Conservation (phyloP, 2,113 vertebrate species). For the Lipophrys pholis region DNA sequence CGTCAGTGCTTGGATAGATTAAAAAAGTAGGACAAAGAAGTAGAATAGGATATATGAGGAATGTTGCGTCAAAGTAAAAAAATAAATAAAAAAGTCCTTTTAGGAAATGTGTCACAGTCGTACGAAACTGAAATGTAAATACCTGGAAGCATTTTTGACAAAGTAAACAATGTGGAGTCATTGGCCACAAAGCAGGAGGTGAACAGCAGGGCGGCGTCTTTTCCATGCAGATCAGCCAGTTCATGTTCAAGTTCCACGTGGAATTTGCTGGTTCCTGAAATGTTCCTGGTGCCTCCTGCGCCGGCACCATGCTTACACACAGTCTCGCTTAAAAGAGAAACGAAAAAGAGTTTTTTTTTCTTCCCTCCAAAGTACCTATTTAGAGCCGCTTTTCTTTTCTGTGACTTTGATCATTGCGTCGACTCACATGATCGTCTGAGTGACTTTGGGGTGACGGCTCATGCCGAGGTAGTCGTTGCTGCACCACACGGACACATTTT, state of each 20-base stretch:
- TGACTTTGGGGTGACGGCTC: slow-evolving; percentile 92
- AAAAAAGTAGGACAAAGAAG: neutral
- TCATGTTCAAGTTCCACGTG: slow-evolving; percentile 92
- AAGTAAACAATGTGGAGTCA: slow-evolving; percentile 93
- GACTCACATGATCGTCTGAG: slow-evolving; percentile 88
- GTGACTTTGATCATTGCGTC: neutral
- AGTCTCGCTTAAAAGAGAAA: slow-evolving; percentile 82
- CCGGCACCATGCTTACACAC: slow-evolving; percentile 91
- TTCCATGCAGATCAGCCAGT: slow-evolving; percentile 91
- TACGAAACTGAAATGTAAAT: neutral
- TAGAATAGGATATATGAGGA: too few relatives aligned
- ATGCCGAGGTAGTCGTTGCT: slow-evolving; percentile 97
- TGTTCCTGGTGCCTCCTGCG: slow-evolving; percentile 93
- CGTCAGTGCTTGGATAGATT: neutral
- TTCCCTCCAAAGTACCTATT: neutral
- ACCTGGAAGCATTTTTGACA: slow-evolving; percentile 95
- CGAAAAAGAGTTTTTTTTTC: neutral
- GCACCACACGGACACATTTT: slow-evolving; percentile 94
- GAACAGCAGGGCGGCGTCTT: slow-evolving; percentile 92
- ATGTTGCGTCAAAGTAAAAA: neutral
- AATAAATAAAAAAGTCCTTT: neutral
- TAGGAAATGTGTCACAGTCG: neutral
- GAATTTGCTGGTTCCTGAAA: slow-evolving; percentile 94
- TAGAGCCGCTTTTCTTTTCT: neutral
- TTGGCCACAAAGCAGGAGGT: slow-evolving; percentile 96